These are phyloP conservation scores for Scolopax rusticola DNA, from an alignment of 2,797 vertebrate species.

Conservation along the genomic window DNA sequence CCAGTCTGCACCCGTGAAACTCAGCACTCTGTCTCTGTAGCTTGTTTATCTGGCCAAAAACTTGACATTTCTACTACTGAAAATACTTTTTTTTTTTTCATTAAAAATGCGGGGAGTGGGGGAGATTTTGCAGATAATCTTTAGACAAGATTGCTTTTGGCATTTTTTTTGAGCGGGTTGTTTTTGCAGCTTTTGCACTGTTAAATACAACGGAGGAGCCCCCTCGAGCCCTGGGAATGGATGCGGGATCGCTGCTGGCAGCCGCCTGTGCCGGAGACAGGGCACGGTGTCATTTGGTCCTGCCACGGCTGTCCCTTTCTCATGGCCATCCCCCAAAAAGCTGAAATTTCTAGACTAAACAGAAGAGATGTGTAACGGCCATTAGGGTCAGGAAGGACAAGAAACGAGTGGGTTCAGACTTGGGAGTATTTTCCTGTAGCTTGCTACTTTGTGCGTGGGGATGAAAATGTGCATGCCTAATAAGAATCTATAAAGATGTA, in stretches of 20 bases:
- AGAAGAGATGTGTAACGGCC: not conserved
- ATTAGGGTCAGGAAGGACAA: not conserved
- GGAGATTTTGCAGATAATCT: constrained; percentile 18
- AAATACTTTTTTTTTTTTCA: not conserved
- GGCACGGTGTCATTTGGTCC: not conserved
- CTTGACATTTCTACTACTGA: not conserved
- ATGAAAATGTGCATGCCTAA: not conserved
- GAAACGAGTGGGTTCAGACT: not conserved
- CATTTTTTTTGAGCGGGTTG: not conserved
- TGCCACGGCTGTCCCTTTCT: not conserved
- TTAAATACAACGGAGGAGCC: fast-evolving
- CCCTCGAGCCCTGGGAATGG: not conserved
- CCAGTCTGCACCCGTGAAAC: not conserved
- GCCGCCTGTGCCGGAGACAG: fast-evolving
- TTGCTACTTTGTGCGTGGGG: not conserved
- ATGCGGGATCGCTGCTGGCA: not conserved
- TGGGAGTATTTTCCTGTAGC: not conserved
- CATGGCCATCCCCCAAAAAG: not conserved
- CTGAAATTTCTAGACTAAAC: constrained; percentile 30
- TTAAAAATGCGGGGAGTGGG: not conserved
- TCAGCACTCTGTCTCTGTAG: not conserved
- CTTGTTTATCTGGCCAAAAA: not conserved
- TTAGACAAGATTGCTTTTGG: not conserved
- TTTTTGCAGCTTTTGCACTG: not conserved
- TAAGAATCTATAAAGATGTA: not conserved